Evolutionary conservation across 2,888 invertebrate genomes (phyloP).

Genomic region (Polydrusus cervinus): DNA sequence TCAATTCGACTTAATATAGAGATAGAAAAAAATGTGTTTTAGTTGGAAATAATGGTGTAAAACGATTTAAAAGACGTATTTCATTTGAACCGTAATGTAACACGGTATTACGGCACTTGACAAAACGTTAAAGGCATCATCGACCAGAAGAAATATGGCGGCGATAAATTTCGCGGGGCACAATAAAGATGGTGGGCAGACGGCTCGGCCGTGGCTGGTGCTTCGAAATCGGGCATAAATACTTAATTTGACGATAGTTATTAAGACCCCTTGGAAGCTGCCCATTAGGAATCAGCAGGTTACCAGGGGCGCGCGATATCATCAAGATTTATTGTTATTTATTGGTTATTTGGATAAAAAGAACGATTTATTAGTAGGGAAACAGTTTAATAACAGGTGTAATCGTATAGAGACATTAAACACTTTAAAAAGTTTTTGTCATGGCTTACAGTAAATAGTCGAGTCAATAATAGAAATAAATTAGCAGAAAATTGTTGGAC

Average conservation of each 20-base stretch:
- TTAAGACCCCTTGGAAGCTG: constrained; percentile 46
- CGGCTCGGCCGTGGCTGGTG: constrained; percentile 21
- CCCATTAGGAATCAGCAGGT: constrained; percentile 47
- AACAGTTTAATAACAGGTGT: background rate
- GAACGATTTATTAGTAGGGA: constrained; percentile 11
- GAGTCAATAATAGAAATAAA: no score
- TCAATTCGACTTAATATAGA: no score
- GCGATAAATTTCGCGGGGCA: constrained; percentile 49
- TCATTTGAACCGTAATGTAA: constrained; percentile 42
- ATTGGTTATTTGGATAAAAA: constrained; percentile 9
- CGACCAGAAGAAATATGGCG: constrained; percentile 48
- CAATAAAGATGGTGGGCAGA: constrained; percentile 47
- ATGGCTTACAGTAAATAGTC: no score
- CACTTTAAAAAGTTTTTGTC: no score
- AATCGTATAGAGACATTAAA: background rate
- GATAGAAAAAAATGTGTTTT: no score
- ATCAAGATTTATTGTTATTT: constrained; percentile 35
- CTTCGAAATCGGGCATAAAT: constrained; percentile 45
- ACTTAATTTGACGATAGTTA: constrained; percentile 48
- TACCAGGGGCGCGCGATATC: constrained; percentile 37
- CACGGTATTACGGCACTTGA: constrained; percentile 48
- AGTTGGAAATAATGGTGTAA: constrained; percentile 18
- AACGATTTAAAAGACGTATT: constrained; percentile 51
- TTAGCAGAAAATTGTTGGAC: no score
- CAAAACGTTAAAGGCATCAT: constrained; percentile 50